Evolutionary conservation across 2,113 vertebrate genomes (phyloP).

Genomic region (Stomatorhinus ivindoensis): DNA sequence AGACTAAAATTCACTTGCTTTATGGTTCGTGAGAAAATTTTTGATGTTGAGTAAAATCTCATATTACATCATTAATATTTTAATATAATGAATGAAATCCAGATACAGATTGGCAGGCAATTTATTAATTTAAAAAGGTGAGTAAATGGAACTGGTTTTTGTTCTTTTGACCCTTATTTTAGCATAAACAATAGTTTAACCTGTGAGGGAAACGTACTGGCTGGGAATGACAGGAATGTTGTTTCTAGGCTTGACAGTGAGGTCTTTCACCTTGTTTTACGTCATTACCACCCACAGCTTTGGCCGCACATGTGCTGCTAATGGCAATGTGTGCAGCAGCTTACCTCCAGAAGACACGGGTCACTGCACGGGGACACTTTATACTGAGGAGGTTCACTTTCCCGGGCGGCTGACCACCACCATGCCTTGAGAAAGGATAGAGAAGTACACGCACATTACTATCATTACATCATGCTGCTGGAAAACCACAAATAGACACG

Average conservation of each 20-base stretch:
- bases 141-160: background rate
- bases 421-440: background rate
- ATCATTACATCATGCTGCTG: background rate
- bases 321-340: constrained; percentile 55
- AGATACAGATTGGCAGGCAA: background rate
- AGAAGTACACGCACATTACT: background rate
- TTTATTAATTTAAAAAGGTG: background rate
- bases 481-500: background rate
- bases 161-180: background rate
- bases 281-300: constrained; percentile 69
- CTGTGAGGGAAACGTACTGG: background rate
- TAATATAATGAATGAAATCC: background rate
- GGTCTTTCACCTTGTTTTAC: constrained; percentile 59
- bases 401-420: constrained; percentile 21
- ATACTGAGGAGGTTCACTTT: constrained; percentile 42
- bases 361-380: constrained; percentile 48
- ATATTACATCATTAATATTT: background rate
- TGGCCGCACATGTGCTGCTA: constrained; percentile 57
- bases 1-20: background rate
- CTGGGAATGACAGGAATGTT: constrained; percentile 54
- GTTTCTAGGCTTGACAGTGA: constrained; percentile 52
- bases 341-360: constrained; percentile 61
- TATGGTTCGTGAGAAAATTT: background rate
- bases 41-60: background rate
- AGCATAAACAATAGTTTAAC: background rate